A percentile compares a stretch with the other conserved stretches of the same genome.
Evolutionary conservation across 53 echinoderm and acorn worm species (phyloP).

Genomic region (Crossaster papposus): DNA sequence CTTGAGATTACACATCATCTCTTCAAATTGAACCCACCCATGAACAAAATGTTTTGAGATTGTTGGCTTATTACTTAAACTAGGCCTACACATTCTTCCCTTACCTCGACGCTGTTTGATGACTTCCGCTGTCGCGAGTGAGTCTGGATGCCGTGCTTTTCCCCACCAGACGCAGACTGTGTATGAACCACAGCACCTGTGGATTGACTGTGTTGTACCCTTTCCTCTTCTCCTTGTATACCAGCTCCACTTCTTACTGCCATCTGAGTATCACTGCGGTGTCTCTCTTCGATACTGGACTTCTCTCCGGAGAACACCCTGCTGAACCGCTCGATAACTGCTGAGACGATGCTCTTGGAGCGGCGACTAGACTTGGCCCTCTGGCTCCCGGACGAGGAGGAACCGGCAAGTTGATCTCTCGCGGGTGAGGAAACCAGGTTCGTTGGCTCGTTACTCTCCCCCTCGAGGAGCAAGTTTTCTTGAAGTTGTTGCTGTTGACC

Average conservation of each 20-base stretch:
- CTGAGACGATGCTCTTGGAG: conserved; percentile 44
- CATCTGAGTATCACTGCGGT: conserved; percentile 3
- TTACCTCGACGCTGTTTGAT: neutral
- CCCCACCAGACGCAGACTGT: neutral
- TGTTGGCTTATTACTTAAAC: neutral
- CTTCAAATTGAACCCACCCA: neutral
- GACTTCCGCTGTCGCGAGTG: neutral
- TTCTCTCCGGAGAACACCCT: conserved; percentile 34
- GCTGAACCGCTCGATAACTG: conserved; percentile 48
- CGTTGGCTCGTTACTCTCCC: neutral
- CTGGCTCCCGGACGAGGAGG: neutral
- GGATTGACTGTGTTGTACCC: conserved; percentile 4
- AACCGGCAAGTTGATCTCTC: neutral
- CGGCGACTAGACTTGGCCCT: neutral
- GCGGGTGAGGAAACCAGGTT: neutral
- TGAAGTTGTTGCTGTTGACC: neutral
- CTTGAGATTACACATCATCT: neutral
- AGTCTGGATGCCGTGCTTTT: neutral
- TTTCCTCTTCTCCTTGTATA: neutral
- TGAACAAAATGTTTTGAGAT: too few relatives aligned
- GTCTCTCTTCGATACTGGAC: neutral
- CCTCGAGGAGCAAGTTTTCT: neutral
- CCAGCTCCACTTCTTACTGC: neutral
- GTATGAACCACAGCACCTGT: neutral
- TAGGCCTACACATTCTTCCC: neutral